Conservation (phyloP, 2,113 vertebrate species). For the Eublepharis macularius region DNA sequence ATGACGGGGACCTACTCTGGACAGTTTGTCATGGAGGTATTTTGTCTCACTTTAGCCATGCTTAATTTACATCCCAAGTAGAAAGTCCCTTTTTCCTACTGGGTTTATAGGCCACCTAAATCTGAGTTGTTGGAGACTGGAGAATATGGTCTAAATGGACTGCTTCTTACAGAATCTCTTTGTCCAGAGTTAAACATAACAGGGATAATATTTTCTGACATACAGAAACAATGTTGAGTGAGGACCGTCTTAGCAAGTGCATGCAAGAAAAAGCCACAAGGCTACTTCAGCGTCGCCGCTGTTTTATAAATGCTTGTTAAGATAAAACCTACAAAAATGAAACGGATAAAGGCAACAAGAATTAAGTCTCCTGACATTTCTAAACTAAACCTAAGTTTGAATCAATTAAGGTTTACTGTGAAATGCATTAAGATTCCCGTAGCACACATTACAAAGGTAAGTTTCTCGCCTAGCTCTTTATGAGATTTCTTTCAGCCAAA, state of each 20-base stretch:
- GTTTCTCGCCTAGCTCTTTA: no score
- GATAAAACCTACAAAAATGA: no score
- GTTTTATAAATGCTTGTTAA: no score
- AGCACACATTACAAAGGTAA: no score
- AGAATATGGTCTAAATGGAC: neutral
- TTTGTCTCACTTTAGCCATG: neutral
- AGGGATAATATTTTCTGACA: neutral
- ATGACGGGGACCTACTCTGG: constrained; percentile 98
- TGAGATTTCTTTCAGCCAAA: no score
- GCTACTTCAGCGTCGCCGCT: neutral
- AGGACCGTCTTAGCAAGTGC: neutral
- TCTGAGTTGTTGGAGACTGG: neutral
- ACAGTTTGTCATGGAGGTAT: constrained; percentile 98
- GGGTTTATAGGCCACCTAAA: neutral
- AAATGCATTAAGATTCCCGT: no score
- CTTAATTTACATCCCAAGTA: fast-evolving
- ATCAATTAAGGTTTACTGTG: no score
- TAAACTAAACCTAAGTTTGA: no score
- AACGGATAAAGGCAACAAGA: no score
- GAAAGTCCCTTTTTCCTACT: neutral
- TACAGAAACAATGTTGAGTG: neutral
- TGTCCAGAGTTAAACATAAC: neutral
- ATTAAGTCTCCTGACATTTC: no score
- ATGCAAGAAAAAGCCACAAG: no score
- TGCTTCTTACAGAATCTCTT: neutral